These are phyloP conservation scores for Papilio aristodemus DNA, from an alignment of 1,140 invertebrate genomes.

Conservation along the genomic window DNA sequence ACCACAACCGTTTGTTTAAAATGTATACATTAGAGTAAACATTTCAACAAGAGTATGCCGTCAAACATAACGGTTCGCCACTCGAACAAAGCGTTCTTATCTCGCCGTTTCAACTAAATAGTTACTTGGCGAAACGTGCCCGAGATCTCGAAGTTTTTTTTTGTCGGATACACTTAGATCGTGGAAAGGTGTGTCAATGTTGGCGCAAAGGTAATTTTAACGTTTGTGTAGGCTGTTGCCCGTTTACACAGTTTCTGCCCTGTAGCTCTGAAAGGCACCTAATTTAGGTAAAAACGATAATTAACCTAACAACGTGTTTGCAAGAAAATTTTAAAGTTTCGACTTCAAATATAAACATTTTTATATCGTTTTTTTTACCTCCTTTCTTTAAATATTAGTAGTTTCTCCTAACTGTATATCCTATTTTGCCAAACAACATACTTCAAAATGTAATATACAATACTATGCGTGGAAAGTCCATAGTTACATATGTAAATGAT, in stretches of 20 bases:
- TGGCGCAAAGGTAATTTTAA: slow-evolving; percentile 29
- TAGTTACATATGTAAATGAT: slow-evolving; percentile 1
- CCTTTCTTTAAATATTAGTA: too few relatives aligned
- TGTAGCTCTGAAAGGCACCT: neutral
- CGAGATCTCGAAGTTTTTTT: slow-evolving; percentile 53
- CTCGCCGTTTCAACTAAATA: slow-evolving; percentile 53
- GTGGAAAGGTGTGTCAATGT: slow-evolving; percentile 50
- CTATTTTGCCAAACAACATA: too few relatives aligned
- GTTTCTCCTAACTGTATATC: too few relatives aligned
- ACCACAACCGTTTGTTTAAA: slow-evolving; percentile 10
- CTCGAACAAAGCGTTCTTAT: slow-evolving; percentile 59
- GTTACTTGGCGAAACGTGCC: slow-evolving; percentile 66
- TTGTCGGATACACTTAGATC: slow-evolving; percentile 43
- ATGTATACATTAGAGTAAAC: slow-evolving; percentile 25
- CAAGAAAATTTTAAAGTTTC: neutral
- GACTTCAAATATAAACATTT: neutral
- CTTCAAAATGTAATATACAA: too few relatives aligned
- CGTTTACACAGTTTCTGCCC: slow-evolving; percentile 19
- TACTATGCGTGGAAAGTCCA: neutral
- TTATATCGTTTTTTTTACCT: too few relatives aligned
- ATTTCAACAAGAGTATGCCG: slow-evolving; percentile 27
- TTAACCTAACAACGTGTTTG: neutral
- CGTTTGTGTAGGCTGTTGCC: slow-evolving; percentile 15
- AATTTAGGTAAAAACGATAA: neutral
- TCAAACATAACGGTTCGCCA: slow-evolving; percentile 53